These are phyloP conservation scores for Gallinago jamesoni DNA, from an alignment of 2,113 vertebrate genomes.

Conservation along the genomic window DNA sequence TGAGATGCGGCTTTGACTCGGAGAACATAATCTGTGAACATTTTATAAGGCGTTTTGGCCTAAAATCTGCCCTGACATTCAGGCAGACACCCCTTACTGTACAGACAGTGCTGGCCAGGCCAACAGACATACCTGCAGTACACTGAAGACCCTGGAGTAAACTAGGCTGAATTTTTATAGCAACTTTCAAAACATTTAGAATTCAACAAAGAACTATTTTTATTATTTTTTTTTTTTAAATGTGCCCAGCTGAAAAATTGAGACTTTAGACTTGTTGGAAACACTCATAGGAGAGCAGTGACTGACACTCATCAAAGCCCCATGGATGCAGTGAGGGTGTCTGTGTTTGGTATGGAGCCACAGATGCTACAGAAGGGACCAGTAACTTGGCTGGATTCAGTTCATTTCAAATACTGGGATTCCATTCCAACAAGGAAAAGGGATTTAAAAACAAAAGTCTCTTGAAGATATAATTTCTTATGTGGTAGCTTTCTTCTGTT, in stretches of 20 bases:
- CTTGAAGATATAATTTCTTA: background rate
- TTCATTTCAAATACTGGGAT: background rate
- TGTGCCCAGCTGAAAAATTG: background rate
- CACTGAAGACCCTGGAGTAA: background rate
- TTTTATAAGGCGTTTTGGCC: constrained; percentile 1
- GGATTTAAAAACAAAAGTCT: background rate
- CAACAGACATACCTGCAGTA: rapidly evolving
- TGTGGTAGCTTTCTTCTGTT: background rate
- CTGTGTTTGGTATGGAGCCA: background rate
- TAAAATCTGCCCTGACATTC: background rate
- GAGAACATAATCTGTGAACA: background rate
- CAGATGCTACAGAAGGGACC: background rate
- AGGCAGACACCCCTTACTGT: background rate
- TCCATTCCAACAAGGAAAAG: background rate
- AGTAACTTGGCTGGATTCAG: background rate
- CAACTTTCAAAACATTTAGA: background rate
- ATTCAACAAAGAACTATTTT: background rate
- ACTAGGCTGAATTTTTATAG: background rate
- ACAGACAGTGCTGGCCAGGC: background rate
- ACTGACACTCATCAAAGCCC: background rate
- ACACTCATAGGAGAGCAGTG: rapidly evolving
- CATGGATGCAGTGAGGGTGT: background rate
- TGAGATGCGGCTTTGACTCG: constrained; percentile 8
- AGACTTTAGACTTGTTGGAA: background rate
- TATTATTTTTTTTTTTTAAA: background rate